A percentile compares a stretch with the other conserved stretches of the same genome.
Evolutionary conservation across 2,113 vertebrate species (phyloP).

Genomic region (Eidolon helvum): DNA sequence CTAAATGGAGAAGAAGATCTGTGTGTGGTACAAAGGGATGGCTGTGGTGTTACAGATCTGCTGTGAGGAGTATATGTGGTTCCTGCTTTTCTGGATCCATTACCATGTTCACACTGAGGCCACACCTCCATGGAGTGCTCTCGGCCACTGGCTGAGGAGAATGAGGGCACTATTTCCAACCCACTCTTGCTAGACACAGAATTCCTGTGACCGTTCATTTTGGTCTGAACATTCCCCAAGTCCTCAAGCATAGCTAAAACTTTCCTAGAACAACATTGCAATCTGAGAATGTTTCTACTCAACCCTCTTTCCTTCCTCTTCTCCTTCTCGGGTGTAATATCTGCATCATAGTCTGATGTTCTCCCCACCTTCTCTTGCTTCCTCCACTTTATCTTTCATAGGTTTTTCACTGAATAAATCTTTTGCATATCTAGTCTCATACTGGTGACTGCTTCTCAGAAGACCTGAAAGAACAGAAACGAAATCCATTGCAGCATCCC

Average conservation of each 20-base stretch:
- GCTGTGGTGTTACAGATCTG: background rate
- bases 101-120: background rate
- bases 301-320: background rate
- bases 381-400: background rate
- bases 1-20: background rate
- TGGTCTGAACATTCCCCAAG: background rate
- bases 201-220: background rate
- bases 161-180: background rate
- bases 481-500: background rate
- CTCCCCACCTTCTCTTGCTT: background rate
- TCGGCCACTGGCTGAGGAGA: background rate
- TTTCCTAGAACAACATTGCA: background rate
- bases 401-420: background rate
- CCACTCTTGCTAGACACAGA: background rate
- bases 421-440: background rate
- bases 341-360: background rate
- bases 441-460: background rate
- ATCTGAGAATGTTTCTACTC: background rate
- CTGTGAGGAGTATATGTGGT: too few relatives aligned
- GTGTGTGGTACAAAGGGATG: background rate
- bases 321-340: background rate
- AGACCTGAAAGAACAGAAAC: background rate
- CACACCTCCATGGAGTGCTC: background rate
- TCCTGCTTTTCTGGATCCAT: background rate
- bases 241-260: background rate